These are phyloP conservation scores for Rhagonycha lutea DNA, from an alignment of 2,888 invertebrate species.

Conservation along the genomic window DNA sequence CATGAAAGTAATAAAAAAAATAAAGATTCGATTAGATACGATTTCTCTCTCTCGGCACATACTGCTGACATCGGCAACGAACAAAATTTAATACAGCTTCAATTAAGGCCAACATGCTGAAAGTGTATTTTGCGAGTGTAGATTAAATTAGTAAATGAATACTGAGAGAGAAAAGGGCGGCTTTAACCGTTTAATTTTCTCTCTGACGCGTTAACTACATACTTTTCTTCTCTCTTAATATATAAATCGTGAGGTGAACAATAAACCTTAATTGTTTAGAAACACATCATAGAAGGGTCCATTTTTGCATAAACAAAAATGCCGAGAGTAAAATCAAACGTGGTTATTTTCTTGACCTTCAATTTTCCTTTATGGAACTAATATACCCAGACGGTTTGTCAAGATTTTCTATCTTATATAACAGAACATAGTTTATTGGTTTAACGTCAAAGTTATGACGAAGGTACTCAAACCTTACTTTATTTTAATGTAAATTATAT, in stretches of 20 bases:
- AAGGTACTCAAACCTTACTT: background rate
- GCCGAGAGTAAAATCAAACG: background rate
- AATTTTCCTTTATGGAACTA: background rate
- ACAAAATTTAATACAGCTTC: slow-evolving; percentile 48
- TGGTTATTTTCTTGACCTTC: background rate
- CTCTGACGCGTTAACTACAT: slow-evolving; percentile 21
- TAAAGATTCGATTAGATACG: slow-evolving; percentile 22
- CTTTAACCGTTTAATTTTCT: slow-evolving; percentile 44
- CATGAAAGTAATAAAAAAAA: slow-evolving; percentile 18
- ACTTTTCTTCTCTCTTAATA: slow-evolving; percentile 15
- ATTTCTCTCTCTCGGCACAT: slow-evolving; percentile 13
- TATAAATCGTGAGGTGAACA: background rate
- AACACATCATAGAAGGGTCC: background rate
- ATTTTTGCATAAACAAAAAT: background rate
- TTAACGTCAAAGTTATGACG: background rate
- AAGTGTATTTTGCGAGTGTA: slow-evolving; percentile 40
- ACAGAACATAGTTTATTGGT: background rate
- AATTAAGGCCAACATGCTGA: slow-evolving; percentile 47
- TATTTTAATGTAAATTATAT: background rate
- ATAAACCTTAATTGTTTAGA: slow-evolving; percentile 8
- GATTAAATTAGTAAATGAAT: slow-evolving; percentile 49
- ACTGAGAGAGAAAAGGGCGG: slow-evolving; percentile 41
- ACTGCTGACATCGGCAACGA: slow-evolving; percentile 36
- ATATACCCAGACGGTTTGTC: background rate
- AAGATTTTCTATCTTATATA: background rate